Evolutionary conservation across 1,140 invertebrate genomes (phyloP).

Genomic region (Potamilus streckersoni): DNA sequence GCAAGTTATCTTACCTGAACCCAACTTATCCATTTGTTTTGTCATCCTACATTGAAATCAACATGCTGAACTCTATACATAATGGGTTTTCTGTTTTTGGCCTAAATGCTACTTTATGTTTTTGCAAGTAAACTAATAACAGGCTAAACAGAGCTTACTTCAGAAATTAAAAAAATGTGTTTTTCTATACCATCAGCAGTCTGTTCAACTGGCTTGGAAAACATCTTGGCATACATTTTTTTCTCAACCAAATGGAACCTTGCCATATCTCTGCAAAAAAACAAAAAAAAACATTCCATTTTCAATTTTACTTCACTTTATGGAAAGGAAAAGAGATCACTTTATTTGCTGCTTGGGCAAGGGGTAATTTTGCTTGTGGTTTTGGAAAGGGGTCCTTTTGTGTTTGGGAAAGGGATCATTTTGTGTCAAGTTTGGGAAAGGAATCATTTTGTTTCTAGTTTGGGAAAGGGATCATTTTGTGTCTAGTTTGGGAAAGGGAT

Average conservation of each 20-base stretch:
- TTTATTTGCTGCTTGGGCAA: too few species aligned
- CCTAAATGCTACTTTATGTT: background rate
- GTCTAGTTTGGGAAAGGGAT: too few species aligned
- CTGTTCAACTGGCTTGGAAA: conserved; percentile 10
- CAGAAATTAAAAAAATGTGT: background rate
- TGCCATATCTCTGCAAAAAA: conserved; percentile 20
- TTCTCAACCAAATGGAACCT: conserved; percentile 12
- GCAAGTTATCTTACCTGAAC: background rate
- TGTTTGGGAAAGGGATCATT: too few species aligned
- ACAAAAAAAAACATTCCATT: background rate
- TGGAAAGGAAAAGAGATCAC: too few species aligned
- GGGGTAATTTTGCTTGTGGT: too few species aligned
- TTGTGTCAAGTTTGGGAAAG: too few species aligned
- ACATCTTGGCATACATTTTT: conserved; percentile 24
- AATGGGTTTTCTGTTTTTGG: too few species aligned
- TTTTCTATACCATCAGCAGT: conserved; percentile 15
- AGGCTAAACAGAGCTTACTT: background rate
- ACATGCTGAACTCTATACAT: background rate
- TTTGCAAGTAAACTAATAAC: background rate
- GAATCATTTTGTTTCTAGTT: too few species aligned
- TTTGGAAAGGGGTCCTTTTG: too few species aligned
- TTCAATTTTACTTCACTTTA: too few species aligned
- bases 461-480: too few species aligned
- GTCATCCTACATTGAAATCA: background rate
- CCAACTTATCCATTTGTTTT: background rate